Base-by-base conservation (phyloP, 92 coral and sea anemone genomes). In the Parazoanthus swiftii region DNA sequence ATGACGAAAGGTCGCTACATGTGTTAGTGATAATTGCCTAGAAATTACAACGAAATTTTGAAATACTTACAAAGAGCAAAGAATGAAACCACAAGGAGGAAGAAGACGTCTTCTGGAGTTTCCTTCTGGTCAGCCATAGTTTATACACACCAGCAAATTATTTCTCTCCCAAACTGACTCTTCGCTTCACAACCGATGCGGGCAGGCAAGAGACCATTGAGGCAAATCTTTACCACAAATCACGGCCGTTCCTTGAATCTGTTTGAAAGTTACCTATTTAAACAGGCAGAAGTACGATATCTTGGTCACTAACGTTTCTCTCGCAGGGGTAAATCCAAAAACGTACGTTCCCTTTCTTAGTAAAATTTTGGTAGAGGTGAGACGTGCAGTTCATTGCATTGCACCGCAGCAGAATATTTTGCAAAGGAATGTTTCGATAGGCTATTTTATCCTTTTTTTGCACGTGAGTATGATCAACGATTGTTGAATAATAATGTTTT, bases 61-160 rank as follows among this genome's bases (percentile, higher is more conserved):
- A 39, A 81, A 7, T 66, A 82, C 86, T 82, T 82, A 82, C 86
- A 82, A 82, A 82, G 86, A 38, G 21, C 59, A n/a, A 82, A 66
- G 59, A 65, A 82, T 46, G 86, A 21, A 67, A 82, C 14, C 25
- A 39, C 76, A 4, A 82, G 75, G 13, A 82, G 77, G 54, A 66
- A 82, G 33, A 82, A 67, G 51, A 36, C 23, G 59, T 82, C 86
- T 16, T 42, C 36, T 43, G 54, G 50, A 3, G 21, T 16, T 44
- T 82, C n/a, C 23, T 23, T 25, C 3, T 3, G 20, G 72, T 42
- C 86, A 39, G 51, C 76, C 86, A 82, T 82, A 37, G 6, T 82
- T 35, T 82, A 20, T 23, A 4, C 20, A 2, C 86, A 21, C 38
- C 9, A 1, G 7, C 25, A 39, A 23, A 16, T 25, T n/a, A 11